A percentile compares a stretch with the other conserved stretches of the same genome.
These are phyloP conservation scores for Fistularia tabacaria DNA, from an alignment of 2,797 vertebrate species.

Conservation along the genomic window DNA sequence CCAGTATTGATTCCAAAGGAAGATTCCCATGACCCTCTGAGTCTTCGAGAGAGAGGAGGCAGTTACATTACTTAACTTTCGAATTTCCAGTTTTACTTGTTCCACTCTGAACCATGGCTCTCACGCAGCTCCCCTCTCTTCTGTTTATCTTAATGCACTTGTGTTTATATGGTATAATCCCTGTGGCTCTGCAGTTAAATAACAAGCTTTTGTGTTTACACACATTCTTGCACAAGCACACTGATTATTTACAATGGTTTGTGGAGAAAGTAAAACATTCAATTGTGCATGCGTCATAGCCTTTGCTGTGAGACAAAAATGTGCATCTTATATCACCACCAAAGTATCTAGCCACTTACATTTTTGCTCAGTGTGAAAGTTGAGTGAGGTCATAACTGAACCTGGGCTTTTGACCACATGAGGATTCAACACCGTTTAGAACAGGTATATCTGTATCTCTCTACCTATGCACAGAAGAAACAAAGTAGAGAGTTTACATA, in stretches of 20 bases:
- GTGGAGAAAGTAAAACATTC: constrained; percentile 37
- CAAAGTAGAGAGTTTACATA: too few relatives aligned
- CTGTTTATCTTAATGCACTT: constrained; percentile 44
- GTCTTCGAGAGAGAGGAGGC: constrained; percentile 8
- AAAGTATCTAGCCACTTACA: constrained; percentile 13
- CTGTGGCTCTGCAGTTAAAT: constrained; percentile 31
- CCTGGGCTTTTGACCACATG: constrained; percentile 14
- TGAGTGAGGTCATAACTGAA: constrained; percentile 12
- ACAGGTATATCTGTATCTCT: too few relatives aligned
- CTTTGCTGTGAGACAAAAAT: constrained; percentile 12
- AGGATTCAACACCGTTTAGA: too few relatives aligned
- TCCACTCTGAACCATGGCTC: constrained; percentile 17
- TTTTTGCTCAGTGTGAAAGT: constrained; percentile 2
- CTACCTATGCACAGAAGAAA: too few relatives aligned
- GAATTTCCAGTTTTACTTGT: constrained; percentile 47
- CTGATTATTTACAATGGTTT: constrained; percentile 31
- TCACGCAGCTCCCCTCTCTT: constrained; percentile 5
- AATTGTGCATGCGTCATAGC: constrained; percentile 44
- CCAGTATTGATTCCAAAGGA: constrained; percentile 5
- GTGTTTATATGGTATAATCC: constrained; percentile 47
- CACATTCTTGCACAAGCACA: constrained; percentile 45
- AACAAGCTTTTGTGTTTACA: constrained; percentile 35
- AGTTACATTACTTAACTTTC: constrained; percentile 18
- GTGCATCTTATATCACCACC: constrained; percentile 11
- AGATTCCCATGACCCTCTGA: constrained; percentile 25